Base-by-base conservation (phyloP, 2,797 vertebrate genomes). In the Cuniculus paca region DNA sequence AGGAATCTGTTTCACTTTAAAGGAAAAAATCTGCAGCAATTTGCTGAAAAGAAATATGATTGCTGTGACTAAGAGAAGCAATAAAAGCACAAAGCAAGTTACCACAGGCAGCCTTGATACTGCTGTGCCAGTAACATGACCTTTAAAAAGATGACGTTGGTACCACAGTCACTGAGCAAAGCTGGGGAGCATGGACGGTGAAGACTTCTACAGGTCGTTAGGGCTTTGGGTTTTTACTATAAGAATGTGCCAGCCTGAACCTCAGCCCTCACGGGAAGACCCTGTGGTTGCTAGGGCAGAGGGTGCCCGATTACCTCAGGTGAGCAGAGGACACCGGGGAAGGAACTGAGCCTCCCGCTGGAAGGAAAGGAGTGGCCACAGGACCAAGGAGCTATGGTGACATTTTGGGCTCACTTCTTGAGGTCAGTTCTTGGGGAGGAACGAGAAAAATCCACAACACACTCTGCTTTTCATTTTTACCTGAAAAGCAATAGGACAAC, bases 141-240 rank as follows among this genome's bases (percentile, higher is more conserved):
- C 16, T 26, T 48, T 39, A n/a, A 75, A 60, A 61, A 87, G n/a
- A 45, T 26, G 19, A 34, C 0, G 0, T 5, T 10, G 45, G 50
- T 0, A 0, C 42, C 36, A 0, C 48, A 13, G 26, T 48, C 16
- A 0, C 2, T 9, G 26, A 20, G 1, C 7, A 34, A 56, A 20
- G 22, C n/a, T 7, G 20, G 20, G 31, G 36, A 1, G 0, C 1
- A 2, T 31, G 7, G 63, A 24, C 17, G 28, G 5, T 19, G 22
- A 39, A 0, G 0, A 7, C 50, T 87, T 80, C 54, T 48, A 22
- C 4, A 26, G 48, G 42, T 45, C 45, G 8, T 1, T 2, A 0
- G n/a, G 54, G 45, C 24, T 34, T 26, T 14, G 65, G 56, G 9
- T 54, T 78, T 42, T 86, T 12, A 31, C 52, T 65, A 14, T 24